Evolutionary conservation across 2,797 vertebrate genomes (phyloP), one percentile per base, ranked within the genome.

Genomic region (Pantherophis alleghaniensis): DNA sequence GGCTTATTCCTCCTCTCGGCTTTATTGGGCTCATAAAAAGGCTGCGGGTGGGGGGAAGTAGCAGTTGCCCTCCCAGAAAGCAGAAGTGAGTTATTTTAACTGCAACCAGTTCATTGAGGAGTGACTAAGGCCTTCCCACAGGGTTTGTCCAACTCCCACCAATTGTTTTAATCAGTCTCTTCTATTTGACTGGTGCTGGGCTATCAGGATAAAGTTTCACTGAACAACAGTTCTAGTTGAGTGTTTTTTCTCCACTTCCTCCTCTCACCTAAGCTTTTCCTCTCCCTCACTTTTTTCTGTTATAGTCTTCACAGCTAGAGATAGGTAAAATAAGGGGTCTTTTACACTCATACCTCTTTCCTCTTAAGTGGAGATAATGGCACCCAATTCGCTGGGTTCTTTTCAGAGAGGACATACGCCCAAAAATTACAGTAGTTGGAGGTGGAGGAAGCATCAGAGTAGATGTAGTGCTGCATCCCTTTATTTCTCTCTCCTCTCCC

Each of bases 61-160:
- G 95, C 95, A 93, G 93, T 96, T 95, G 95, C 95, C 87, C 92
- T 94, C 90, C 90, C 95, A 51, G 90, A 95, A 93, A 92, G 90
- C 12, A 20, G 51, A 66, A 37, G 63, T 32, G 7, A 28, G 87
- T 69, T 22, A 20, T 42, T 57, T 22, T 74, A 69, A 20, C 24
- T 53, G 5, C 74, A 28, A 0, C 74, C 74, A 47, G 37, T 47
- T 47, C 37, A 5, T 22, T 11, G 37, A 47, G 74, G 37, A 79
- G 26, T 87, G 86, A 13, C 16, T n/a, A 11, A 28, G 86, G 53
- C 86, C 53, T 53, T 55, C 86, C 86, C 7, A 26, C 69, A 47
- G 42, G 37, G 10, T 47, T 83, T 2, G 9, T 7, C 53, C 61
- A 20, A 12, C n/a, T 56, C 28, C 13, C 47, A 11, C 9, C 47